phyloP scores from a whole-genome alignment of 2,888 invertebrate genomes.

The Melinopterus prodromus region DNA sequence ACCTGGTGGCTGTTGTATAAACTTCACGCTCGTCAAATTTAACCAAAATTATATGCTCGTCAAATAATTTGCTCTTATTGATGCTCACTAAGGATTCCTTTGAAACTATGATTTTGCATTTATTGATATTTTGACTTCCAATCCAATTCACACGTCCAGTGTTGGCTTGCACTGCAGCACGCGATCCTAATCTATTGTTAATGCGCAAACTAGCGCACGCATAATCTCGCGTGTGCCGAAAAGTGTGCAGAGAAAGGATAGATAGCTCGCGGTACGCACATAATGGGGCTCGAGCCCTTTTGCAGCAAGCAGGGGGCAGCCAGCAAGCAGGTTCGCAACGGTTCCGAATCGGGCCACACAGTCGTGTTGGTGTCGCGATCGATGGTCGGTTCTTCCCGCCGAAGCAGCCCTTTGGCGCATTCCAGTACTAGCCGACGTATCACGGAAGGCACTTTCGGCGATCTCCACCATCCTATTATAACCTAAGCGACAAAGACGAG shows the following conservation, averaged over 20 bases:
- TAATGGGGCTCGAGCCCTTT: neutral
- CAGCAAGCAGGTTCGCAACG: slow-evolving; percentile 46
- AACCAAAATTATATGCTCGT: no score
- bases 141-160: no score
- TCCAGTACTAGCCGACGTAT: slow-evolving; percentile 52
- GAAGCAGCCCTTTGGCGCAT: slow-evolving; percentile 52
- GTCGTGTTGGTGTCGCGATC: slow-evolving; percentile 52
- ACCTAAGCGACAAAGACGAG: neutral
- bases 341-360: slow-evolving; percentile 41
- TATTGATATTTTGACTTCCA: no score
- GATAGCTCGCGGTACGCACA: neutral
- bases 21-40: no score
- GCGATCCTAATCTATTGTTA: neutral
- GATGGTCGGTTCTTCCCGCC: slow-evolving; percentile 47
- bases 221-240: neutral
- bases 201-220: neutral
- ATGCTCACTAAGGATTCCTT: no score
- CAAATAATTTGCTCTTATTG: no score
- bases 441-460: slow-evolving; percentile 42
- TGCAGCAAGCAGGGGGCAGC: slow-evolving; percentile 35
- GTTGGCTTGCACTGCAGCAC: no score
- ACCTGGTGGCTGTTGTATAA: no score
- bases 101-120: no score
- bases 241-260: neutral
- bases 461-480: slow-evolving; percentile 56